Evolutionary conservation across 2,113 vertebrate species (phyloP).

Genomic region (Carollia perspicillata): DNA sequence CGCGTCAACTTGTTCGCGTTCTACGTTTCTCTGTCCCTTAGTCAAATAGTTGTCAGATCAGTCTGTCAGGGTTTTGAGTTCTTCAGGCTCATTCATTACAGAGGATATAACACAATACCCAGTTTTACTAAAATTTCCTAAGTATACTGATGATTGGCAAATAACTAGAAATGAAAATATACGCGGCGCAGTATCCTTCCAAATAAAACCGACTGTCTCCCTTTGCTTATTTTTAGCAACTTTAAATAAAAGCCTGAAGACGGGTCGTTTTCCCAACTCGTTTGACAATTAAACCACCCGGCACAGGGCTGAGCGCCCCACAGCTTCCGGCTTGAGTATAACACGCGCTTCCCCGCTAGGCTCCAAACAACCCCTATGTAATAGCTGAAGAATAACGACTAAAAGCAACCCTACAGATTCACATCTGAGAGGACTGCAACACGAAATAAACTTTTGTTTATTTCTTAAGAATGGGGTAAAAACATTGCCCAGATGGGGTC

Average conservation of each 20-base stretch:
- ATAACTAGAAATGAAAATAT: background rate
- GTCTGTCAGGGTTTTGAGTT: background rate
- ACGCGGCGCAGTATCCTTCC: background rate
- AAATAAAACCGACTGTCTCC: background rate
- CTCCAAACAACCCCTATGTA: conserved; percentile 4
- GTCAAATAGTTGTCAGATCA: background rate
- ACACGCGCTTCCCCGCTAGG: conserved; percentile 48
- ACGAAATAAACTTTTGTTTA: conserved; percentile 47
- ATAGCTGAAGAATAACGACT: conserved; percentile 45
- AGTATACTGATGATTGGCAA: background rate
- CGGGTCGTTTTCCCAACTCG: background rate
- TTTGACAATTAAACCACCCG: background rate
- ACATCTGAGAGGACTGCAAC: background rate
- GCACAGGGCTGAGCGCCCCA: conserved; percentile 64
- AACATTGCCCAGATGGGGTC: background rate
- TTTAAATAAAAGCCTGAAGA: conserved; percentile 24
- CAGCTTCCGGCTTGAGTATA: conserved; percentile 64
- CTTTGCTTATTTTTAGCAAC: conserved; percentile 45
- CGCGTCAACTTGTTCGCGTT: background rate
- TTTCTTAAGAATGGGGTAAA: background rate
- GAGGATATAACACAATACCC: background rate
- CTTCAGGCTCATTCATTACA: background rate
- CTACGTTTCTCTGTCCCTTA: background rate
- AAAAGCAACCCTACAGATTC: conserved; percentile 3
- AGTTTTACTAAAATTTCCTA: background rate